Evolutionary conservation across 2,797 vertebrate species (phyloP).

Genomic region (Calcarius lapponicus): DNA sequence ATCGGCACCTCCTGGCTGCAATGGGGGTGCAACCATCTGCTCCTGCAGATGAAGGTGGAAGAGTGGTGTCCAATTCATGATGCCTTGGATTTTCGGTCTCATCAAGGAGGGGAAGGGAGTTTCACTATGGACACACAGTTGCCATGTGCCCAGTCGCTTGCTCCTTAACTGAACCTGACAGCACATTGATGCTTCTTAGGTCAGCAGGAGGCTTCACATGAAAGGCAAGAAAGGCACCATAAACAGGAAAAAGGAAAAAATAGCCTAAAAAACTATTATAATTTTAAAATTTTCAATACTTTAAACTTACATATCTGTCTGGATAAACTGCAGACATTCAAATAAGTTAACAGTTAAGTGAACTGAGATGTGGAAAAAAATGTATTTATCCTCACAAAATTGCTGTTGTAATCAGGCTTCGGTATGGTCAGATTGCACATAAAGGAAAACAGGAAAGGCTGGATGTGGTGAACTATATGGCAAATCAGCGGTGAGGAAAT

Average conservation of each 20-base stretch:
- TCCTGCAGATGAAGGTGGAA: neutral
- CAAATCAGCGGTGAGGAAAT: conserved; percentile 56
- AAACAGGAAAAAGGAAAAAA: conserved; percentile 70
- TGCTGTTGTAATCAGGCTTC: conserved; percentile 40
- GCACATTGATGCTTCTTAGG: conserved; percentile 36
- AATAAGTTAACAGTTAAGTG: conserved; percentile 48
- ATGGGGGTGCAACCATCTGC: neutral
- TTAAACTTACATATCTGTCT: conserved; percentile 59
- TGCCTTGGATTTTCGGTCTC: conserved; percentile 45
- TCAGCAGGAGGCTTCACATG: conserved; percentile 46
- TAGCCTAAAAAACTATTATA: conserved; percentile 10
- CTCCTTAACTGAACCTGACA: conserved; percentile 43
- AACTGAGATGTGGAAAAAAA: conserved; percentile 56
- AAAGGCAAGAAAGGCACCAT: conserved; percentile 86
- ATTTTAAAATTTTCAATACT: conserved; percentile 59
- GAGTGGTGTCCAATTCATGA: conserved; percentile 15
- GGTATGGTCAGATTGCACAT: conserved; percentile 9
- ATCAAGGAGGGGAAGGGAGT: conserved; percentile 9
- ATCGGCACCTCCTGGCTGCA: neutral
- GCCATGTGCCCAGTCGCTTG: neutral
- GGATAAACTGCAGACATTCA: conserved; percentile 70
- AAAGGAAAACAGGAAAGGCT: conserved; percentile 33
- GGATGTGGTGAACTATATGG: conserved; percentile 40
- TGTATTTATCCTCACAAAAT: conserved; percentile 50
- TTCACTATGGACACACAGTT: neutral